Evolutionary conservation across 37 sponge, comb jelly and placozoan species (phyloP), one percentile per base, ranked within the genome.

Genomic region (Corticium candelabrum): DNA sequence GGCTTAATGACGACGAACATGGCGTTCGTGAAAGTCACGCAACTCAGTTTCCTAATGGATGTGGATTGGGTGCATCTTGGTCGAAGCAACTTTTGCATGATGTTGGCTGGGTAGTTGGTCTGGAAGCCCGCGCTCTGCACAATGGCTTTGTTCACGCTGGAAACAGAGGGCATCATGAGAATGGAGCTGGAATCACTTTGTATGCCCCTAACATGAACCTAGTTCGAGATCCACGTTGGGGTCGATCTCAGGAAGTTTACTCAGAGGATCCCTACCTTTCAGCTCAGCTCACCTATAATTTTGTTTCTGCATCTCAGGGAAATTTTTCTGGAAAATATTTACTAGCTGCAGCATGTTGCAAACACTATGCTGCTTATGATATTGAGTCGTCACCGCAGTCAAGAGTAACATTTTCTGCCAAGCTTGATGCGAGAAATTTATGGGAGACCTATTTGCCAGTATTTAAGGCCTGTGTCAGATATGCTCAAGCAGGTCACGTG

Each of bases 121-220:
- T 70, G 73, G 73, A 70, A 15, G 73, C 73, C 5, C 7, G 73
- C 29, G 73, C 5, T 4, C 29, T 4, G 5, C 73, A 70, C 73
- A 70, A 70, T 34, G 73, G 73, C 5, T 70, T 29, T 34, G 73
- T 70, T 4, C 73, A 70, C 73, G 31, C 73, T 7, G 73, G 73
- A 4, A 15, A 70, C 36, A 7, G 73, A 7, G 73, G 73, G 5
- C 73, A 70, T 34, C 29, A 32, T 34, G 73, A 35, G 21, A 70
- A 70, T 34, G 73, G 73, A 4, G 36, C 36, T 34, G 73, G 73
- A 7, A 70, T 70, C 73, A 70, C 73, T 7, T 5, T 70, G 73
- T 70, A 70, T 70, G 33, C 73, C 31, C 73, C 73, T 32, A 70
- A 70, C 36, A 70, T 70, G 73, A 70, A 70, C 73, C 33, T 70